phyloP scores from a whole-genome alignment of 2,888 invertebrate genomes.

The Allolobophora icterica region DNA sequence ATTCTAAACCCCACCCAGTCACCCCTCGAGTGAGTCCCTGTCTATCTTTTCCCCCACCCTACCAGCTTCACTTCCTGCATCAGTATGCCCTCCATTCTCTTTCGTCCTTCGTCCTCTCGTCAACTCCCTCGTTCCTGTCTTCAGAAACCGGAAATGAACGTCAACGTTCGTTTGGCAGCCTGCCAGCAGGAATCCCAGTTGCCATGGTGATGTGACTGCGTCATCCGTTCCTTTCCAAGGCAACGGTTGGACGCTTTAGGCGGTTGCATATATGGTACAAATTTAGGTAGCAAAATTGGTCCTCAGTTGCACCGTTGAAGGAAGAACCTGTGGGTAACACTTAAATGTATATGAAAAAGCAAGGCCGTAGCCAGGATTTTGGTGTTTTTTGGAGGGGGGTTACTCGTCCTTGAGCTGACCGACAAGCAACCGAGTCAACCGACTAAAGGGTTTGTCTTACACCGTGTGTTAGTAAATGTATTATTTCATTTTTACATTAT shows the following conservation, averaged over 20 bases:
- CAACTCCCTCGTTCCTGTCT: background rate
- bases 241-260: background rate
- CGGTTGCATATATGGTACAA: background rate
- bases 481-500: no score
- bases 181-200: background rate
- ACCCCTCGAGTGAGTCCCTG: background rate
- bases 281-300: background rate
- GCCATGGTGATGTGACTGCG: background rate
- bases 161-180: background rate
- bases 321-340: no score
- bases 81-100: background rate
- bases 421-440: no score
- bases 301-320: no score
- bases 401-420: no score
- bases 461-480: no score
- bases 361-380: no score
- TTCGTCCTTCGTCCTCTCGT: background rate
- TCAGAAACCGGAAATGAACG: slow-evolving; percentile 12
- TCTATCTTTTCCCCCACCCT: background rate
- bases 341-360: no score
- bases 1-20: background rate
- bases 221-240: background rate
- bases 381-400: no score
- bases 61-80: background rate
- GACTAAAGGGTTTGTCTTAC: no score